These are phyloP conservation scores for Gopherus flavomarginatus DNA, from an alignment of 2,113 vertebrate genomes.

Conservation along the genomic window DNA sequence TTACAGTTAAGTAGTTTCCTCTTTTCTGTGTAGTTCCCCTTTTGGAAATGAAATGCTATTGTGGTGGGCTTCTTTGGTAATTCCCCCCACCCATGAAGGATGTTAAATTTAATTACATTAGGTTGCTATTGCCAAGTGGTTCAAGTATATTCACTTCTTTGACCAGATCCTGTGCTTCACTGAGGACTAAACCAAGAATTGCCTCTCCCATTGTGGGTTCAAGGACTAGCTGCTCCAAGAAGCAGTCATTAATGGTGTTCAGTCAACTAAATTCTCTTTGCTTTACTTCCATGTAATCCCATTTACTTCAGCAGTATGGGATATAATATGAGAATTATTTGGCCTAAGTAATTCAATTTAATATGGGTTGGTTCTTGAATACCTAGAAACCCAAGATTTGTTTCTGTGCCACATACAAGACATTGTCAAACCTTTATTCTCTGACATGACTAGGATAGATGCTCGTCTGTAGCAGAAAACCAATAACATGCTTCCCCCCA, in stretches of 20 bases:
- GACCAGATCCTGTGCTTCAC: neutral
- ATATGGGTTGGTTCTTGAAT: neutral
- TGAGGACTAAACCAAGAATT: neutral
- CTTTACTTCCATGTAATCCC: neutral
- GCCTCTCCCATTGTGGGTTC: neutral
- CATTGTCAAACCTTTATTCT: neutral
- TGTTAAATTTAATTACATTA: too few relatives aligned
- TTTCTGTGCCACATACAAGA: neutral
- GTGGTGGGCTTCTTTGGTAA: neutral
- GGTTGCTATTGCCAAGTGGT: neutral
- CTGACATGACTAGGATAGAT: slow-evolving; percentile 27
- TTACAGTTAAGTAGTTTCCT: neutral
- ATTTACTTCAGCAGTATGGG: neutral
- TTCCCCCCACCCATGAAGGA: too few relatives aligned
- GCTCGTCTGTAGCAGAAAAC: neutral
- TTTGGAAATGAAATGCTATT: neutral
- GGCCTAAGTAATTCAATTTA: neutral
- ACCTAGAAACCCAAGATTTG: neutral
- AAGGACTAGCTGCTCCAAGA: neutral
- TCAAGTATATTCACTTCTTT: neutral
- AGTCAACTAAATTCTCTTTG: neutral
- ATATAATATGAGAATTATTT: neutral
- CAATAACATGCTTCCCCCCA: neutral
- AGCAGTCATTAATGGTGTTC: neutral
- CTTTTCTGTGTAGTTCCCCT: neutral